Evolutionary conservation across 2,797 vertebrate genomes (phyloP).

Genomic region (Muscicapa striata): DNA sequence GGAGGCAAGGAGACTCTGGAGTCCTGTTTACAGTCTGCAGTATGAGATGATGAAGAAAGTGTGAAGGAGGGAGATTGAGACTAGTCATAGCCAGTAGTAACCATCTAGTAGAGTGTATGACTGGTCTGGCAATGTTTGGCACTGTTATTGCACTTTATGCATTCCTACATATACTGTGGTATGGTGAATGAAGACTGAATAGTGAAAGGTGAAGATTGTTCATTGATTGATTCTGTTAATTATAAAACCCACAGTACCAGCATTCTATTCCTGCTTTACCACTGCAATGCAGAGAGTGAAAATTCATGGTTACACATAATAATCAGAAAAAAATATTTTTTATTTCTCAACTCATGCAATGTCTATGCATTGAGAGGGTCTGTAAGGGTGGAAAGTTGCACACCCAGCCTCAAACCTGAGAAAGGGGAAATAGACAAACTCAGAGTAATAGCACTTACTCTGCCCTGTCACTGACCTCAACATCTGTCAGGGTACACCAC

Average conservation of each 20-base stretch:
- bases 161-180: neutral
- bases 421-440: neutral
- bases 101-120: neutral
- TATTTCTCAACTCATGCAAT: neutral
- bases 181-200: neutral
- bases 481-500: neutral
- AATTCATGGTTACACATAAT: neutral
- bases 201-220: neutral
- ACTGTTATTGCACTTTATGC: neutral
- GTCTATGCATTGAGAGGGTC: neutral
- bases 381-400: neutral
- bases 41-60: neutral
- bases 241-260: neutral
- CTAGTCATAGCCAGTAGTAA: neutral
- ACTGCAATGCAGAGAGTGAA: neutral
- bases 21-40: neutral
- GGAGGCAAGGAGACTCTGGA: neutral
- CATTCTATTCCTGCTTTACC: neutral
- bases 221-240: neutral
- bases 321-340: neutral
- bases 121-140: neutral
- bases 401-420: neutral
- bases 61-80: neutral
- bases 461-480: neutral
- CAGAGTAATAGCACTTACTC: neutral